These are phyloP conservation scores for Agrochola macilenta DNA, from an alignment of 2,888 invertebrate genomes.

Conservation along the genomic window DNA sequence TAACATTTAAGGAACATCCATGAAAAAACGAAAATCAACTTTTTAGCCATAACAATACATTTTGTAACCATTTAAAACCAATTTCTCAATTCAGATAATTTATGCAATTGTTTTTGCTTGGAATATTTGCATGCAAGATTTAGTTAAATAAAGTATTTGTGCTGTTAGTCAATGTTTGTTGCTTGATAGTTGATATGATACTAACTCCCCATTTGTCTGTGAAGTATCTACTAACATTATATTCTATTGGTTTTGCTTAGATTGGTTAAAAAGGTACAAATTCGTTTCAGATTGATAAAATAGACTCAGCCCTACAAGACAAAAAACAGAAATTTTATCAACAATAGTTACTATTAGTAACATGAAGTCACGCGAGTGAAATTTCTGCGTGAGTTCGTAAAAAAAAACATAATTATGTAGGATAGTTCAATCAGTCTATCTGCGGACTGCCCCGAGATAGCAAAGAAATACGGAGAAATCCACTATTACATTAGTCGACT, in stretches of 20 bases:
- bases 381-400: slow-evolving; percentile 2
- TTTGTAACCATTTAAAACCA: background rate
- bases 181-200: background rate
- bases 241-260: background rate
- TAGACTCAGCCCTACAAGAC: background rate
- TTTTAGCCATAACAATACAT: background rate
- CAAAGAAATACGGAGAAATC: slow-evolving; percentile 24
- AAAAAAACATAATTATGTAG: background rate
- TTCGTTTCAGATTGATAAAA: background rate
- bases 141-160: background rate
- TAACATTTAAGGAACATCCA: background rate
- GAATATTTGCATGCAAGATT: background rate
- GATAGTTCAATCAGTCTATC: slow-evolving; percentile 25
- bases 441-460: slow-evolving; percentile 17
- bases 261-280: background rate
- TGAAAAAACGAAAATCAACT: background rate
- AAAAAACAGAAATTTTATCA: background rate
- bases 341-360: background rate
- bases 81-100: slow-evolving; percentile 6
- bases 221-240: background rate
- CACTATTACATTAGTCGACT: slow-evolving; percentile 49
- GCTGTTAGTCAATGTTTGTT: background rate
- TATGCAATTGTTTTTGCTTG: background rate
- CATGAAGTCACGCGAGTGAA: slow-evolving; percentile 31
- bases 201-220: background rate